Conservation (phyloP, 2,888 invertebrate species). For the Druceiella hillmani region DNA sequence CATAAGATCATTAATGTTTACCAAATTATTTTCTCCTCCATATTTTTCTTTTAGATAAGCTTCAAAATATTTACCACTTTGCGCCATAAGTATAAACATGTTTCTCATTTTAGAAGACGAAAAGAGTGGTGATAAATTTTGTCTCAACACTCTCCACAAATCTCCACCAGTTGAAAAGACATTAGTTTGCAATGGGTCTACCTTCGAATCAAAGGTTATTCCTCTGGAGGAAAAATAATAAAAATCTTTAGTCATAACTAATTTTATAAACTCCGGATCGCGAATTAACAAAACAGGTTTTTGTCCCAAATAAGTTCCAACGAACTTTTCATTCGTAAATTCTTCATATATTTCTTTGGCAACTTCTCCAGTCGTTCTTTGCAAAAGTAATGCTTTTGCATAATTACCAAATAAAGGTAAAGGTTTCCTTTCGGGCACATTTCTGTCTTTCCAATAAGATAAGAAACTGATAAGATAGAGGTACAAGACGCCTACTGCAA, state of each 20-base stretch:
- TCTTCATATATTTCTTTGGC: too few relatives aligned
- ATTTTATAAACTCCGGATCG: slow-evolving; percentile 29
- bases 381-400: too few relatives aligned
- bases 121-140: slow-evolving; percentile 27
- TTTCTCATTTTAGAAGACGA: slow-evolving; percentile 27
- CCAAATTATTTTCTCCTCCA: not conserved
- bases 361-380: too few relatives aligned
- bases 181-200: slow-evolving; percentile 28
- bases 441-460: too few relatives aligned
- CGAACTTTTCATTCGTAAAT: slow-evolving; percentile 14
- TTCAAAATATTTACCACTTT: slow-evolving; percentile 16
- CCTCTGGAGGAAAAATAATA: slow-evolving; percentile 27
- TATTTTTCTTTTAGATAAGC: not conserved
- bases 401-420: too few relatives aligned
- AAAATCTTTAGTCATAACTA: slow-evolving; percentile 29
- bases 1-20: not conserved
- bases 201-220: slow-evolving; percentile 20
- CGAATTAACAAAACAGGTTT: slow-evolving; percentile 26
- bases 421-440: too few relatives aligned
- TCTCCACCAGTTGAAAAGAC: slow-evolving; percentile 26
- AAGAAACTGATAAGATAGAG: too few relatives aligned
- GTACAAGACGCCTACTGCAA: too few relatives aligned
- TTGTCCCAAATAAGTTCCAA: slow-evolving; percentile 1
- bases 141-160: slow-evolving; percentile 26
- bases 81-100: slow-evolving; percentile 25